These are phyloP conservation scores for Bradypodion ventrale DNA, from an alignment of 2,797 vertebrate genomes.

Conservation along the genomic window DNA sequence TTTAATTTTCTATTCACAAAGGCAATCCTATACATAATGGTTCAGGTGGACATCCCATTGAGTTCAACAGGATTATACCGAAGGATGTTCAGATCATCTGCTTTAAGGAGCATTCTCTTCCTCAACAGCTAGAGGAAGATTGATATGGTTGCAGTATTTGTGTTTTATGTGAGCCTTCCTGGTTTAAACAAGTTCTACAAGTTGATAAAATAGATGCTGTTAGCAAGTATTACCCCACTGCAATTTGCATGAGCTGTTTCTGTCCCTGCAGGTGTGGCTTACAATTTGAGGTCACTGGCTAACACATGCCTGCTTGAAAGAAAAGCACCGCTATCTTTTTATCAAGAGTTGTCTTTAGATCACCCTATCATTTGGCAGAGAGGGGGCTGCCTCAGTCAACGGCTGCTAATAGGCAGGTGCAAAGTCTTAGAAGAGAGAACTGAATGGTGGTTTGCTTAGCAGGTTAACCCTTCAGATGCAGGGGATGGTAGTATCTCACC, in stretches of 20 bases:
- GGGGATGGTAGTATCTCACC: not conserved
- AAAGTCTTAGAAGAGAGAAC: not conserved
- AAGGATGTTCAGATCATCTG: not conserved
- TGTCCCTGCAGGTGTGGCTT: not conserved
- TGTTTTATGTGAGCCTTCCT: not conserved
- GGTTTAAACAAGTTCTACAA: not conserved
- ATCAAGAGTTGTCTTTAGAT: not conserved
- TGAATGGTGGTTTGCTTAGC: not conserved
- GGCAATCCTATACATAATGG: not conserved
- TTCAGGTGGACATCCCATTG: not conserved
- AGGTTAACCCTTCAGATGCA: not conserved
- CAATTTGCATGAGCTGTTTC: not conserved
- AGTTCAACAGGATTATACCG: not conserved
- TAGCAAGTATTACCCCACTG: not conserved
- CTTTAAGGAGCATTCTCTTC: not conserved
- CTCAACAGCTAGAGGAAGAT: not conserved
- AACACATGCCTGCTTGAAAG: not conserved
- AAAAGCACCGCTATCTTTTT: not conserved
- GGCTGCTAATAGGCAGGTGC: not conserved
- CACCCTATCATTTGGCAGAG: not conserved
- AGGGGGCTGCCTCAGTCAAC: not conserved
- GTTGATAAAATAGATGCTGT: too few species aligned
- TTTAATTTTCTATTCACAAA: not conserved
- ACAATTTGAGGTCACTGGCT: too few species aligned
- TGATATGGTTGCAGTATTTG: not conserved